Evolutionary conservation across 2,888 invertebrate species (phyloP).

Genomic region (Oegoconia quadripuncta): DNA sequence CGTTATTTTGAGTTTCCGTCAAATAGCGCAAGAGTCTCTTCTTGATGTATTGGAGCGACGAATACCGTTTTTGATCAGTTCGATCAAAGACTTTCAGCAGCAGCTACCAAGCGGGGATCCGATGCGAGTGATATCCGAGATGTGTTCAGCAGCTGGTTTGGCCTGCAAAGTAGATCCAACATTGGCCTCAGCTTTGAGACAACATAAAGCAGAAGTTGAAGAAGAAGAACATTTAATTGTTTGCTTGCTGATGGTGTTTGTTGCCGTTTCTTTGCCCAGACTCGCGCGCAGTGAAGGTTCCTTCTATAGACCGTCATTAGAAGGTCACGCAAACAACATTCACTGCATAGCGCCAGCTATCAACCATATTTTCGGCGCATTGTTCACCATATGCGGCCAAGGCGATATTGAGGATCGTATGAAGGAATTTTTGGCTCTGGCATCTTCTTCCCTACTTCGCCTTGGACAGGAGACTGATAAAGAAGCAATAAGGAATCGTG

Average conservation of each 20-base stretch:
- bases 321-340: conserved; percentile 98
- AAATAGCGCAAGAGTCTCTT: conserved; percentile 95
- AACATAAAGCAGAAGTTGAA: conserved; percentile 92
- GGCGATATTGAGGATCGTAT: conserved; percentile 98
- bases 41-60: conserved; percentile 95
- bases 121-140: conserved; percentile 94
- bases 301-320: conserved; percentile 90
- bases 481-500: conserved; percentile 95
- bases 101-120: conserved; percentile 94
- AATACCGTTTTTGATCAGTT: conserved; percentile 97
- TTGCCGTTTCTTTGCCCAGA: conserved; percentile 97
- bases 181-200: conserved; percentile 91
- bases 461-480: conserved; percentile 97
- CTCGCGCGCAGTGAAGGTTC: conserved; percentile 94
- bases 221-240: conserved; percentile 96
- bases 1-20: conserved; percentile 96
- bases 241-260: conserved; percentile 98
- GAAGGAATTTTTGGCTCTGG: conserved; percentile 96
- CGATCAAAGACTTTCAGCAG: conserved; percentile 95
- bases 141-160: conserved; percentile 98
- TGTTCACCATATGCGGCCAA: conserved; percentile 97
- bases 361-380: conserved; percentile 96
- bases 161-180: conserved; percentile 97
- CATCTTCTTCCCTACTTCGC: conserved; percentile 96
- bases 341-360: conserved; percentile 99